These are phyloP conservation scores for Riptortus pedestris DNA, from an alignment of 1,140 invertebrate species.

Conservation along the genomic window DNA sequence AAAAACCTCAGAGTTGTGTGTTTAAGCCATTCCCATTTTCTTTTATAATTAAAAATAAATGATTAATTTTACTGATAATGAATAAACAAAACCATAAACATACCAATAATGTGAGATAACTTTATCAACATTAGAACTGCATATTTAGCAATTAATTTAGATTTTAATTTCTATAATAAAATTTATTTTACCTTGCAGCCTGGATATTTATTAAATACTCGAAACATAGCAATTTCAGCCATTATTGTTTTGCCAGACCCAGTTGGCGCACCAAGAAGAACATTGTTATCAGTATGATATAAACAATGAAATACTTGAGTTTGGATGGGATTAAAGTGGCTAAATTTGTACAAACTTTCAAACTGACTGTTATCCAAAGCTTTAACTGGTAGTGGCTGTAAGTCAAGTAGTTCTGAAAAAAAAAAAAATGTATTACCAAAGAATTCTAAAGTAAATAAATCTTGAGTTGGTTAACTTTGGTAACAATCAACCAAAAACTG, in stretches of 20 bases:
- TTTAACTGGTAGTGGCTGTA: constrained; percentile 80
- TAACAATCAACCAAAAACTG: no score
- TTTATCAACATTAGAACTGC: no score
- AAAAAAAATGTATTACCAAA: constrained; percentile 6
- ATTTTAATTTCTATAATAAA: neutral
- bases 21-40: no score
- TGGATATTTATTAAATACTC: constrained; percentile 77
- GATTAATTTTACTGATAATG: no score
- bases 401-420: constrained; percentile 67
- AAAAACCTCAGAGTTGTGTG: no score
- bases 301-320: constrained; percentile 96
- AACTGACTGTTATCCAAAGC: constrained; percentile 66
- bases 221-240: constrained; percentile 94
- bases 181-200: constrained; percentile 56
- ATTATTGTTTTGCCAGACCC: constrained; percentile 98
- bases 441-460: constrained; percentile 24
- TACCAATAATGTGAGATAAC: no score
- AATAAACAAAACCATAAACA: no score
- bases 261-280: constrained; percentile 92
- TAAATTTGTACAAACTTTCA: constrained; percentile 80
- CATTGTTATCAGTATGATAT: constrained; percentile 91
- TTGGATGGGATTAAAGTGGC: constrained; percentile 97
- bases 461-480: no score
- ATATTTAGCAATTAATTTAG: no score
- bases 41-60: no score